These are phyloP conservation scores for Hyles lineata DNA, from an alignment of 2,888 invertebrate species.

Conservation along the genomic window DNA sequence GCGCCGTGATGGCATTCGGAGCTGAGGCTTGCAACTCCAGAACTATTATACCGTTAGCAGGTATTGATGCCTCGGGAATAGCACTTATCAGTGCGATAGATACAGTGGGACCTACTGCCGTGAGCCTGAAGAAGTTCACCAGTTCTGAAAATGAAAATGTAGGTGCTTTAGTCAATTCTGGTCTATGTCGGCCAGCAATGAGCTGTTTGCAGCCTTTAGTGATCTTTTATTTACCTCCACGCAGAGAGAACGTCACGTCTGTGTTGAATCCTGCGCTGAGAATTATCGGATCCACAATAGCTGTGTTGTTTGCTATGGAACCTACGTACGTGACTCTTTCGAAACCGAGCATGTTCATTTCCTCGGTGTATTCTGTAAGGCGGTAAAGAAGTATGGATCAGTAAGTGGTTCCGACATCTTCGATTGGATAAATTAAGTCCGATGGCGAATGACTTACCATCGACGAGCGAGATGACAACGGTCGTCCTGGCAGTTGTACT, in stretches of 20 bases:
- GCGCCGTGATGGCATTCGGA: conserved; percentile 28
- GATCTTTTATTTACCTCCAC: conserved; percentile 33
- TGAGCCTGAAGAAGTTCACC: neutral
- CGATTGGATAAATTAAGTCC: neutral
- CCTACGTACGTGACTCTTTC: conserved; percentile 45
- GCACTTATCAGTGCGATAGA: conserved; percentile 32
- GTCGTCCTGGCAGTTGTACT: conserved; percentile 36
- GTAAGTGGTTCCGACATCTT: neutral
- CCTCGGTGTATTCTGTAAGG: conserved; percentile 34
- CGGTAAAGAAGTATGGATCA: too few species aligned
- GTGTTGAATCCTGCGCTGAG: conserved; percentile 45
- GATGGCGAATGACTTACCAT: conserved; percentile 22
- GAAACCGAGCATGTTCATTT: conserved; percentile 36
- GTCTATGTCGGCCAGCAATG: too few species aligned
- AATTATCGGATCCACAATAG: conserved; percentile 42
- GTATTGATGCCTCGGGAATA: conserved; percentile 39
- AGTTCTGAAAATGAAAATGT: neutral
- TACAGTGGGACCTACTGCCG: conserved; percentile 33
- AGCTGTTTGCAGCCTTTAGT: too few species aligned
- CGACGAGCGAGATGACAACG: conserved; percentile 35
- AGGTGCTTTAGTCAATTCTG: conserved; percentile 31
- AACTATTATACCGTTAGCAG: conserved; percentile 33
- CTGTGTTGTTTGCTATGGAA: conserved; percentile 37
- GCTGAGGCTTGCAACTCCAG: conserved; percentile 17
- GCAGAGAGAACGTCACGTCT: conserved; percentile 40